Evolutionary conservation across 2,797 vertebrate species (phyloP), one percentile per base, ranked within the genome.

Genomic region (Lepus townsendii): DNA sequence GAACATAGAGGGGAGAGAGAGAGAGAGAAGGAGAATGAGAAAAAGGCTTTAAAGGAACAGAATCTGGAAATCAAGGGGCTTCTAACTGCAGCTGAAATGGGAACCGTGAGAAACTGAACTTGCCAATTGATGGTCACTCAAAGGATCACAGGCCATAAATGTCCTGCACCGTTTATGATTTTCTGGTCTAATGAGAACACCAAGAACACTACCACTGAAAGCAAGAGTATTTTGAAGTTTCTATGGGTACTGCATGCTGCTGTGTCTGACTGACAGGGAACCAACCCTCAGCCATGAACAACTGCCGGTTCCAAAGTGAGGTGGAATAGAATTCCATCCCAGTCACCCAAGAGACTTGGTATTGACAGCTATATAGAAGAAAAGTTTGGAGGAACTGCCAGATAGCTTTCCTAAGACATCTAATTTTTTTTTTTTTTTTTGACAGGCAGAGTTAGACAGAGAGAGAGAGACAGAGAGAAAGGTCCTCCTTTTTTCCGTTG

Each of bases 161-260:
- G 32, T 50, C 50, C 47, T 57, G 68, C 80, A 32, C 24, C 26
- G 76, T 91, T 82, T 79, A 20, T 83, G 78, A 72, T 77, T 78
- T 10, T 90, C 78, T 72, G 63, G 10, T 38, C 57, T 88, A 88
- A 88, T 60, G 69, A 82, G 52, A 95, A 79, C 32, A 86, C 38
- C 30, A 71, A 65, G 84, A 27, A 57, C 75, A 54, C 26, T 32
- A 65, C 77, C 52, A 52, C 20, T 75, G 62, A 32, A 76, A 77
- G 71, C 47, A 47, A 83, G 85, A 88, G 35, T 32, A 71, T 20
- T 95, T 76, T 47, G 32, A 65, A 50, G 22, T 35, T 57, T 65
- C 72, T 65, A 0, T 86, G 65, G 73, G 66, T 73, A 65, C 65
- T 47, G 1, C 17, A 32, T 77, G 62, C 71, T 88, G 22, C 47